Conservation (phyloP, 2,888 invertebrate genomes). For the Brachyopa scutellaris region DNA sequence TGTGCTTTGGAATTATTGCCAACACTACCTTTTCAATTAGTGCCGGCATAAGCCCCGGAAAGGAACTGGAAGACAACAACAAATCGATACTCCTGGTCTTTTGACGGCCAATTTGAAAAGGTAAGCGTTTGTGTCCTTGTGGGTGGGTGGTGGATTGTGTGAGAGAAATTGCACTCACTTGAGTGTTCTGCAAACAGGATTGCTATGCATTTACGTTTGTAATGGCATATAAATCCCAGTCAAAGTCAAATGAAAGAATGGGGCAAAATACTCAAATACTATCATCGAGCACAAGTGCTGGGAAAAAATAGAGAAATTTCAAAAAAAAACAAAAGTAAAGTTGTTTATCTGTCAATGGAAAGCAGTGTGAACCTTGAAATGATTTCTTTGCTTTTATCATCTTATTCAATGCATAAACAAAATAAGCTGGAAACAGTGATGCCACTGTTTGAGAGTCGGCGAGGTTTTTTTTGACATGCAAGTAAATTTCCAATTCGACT, state of each 20-base stretch:
- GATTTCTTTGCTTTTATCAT: background rate
- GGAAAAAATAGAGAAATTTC: background rate
- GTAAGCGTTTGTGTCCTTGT: background rate
- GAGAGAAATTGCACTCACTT: constrained; percentile 36
- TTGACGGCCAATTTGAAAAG: constrained; percentile 44
- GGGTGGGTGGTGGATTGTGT: background rate
- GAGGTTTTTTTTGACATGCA: background rate
- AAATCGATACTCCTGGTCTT: background rate
- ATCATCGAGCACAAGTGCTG: background rate
- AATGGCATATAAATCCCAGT: constrained; percentile 31
- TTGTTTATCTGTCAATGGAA: constrained; percentile 8
- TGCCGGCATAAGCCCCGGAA: constrained; percentile 17
- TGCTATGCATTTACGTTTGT: constrained; percentile 51
- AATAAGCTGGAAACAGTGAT: background rate
- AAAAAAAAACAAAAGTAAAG: background rate
- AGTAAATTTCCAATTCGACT: too few species aligned
- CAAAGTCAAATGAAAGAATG: constrained; percentile 12
- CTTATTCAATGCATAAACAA: background rate
- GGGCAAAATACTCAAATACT: background rate
- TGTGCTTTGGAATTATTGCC: constrained; percentile 39
- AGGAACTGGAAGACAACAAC: background rate
- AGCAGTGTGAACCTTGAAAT: constrained; percentile 17
- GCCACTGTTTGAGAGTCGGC: background rate
- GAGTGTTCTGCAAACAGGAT: constrained; percentile 47
- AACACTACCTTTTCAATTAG: constrained; percentile 49